Percentiles rank a stretch among this genome's conserved stretches.
Conservation (phyloP, 2,797 vertebrate genomes). For the Hephaestus fuliginosus region DNA sequence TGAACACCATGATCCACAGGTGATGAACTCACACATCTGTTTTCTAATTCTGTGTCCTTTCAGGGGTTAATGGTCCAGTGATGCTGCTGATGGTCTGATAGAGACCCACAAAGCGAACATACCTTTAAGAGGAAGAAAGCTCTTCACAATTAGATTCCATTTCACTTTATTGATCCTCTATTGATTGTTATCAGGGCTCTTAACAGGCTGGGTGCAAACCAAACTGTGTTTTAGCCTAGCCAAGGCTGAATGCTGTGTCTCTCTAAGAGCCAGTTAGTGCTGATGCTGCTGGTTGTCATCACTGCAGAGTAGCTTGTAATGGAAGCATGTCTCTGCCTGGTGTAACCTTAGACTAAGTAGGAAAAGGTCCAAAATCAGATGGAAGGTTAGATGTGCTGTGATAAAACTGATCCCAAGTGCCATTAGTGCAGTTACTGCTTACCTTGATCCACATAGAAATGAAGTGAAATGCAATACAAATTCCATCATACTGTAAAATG, state of each 20-base stretch:
- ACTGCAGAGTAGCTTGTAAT: constrained; percentile 18
- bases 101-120: constrained; percentile 41
- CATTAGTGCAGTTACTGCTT: constrained; percentile 47
- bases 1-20: constrained; percentile 16
- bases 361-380: constrained; percentile 55
- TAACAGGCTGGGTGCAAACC: constrained; percentile 47
- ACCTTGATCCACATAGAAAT: constrained; percentile 14
- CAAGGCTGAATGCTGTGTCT: constrained; percentile 46
- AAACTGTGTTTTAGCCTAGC: constrained; percentile 49
- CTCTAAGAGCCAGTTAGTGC: constrained; percentile 26
- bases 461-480: background rate
- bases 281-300: constrained; percentile 40
- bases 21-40: constrained; percentile 64
- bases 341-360: constrained; percentile 57
- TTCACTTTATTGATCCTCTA: constrained; percentile 70
- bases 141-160: constrained; percentile 51
- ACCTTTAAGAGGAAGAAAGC: constrained; percentile 55
- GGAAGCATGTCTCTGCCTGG: constrained; percentile 27
- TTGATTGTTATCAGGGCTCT: constrained; percentile 59
- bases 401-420: constrained; percentile 46
- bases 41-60: constrained; percentile 43
- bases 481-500: background rate
- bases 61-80: constrained; percentile 61
- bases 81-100: constrained; percentile 66
- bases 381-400: constrained; percentile 45